These are phyloP conservation scores for Nomada ferruginata DNA, from an alignment of 2,888 invertebrate species.

Conservation along the genomic window DNA sequence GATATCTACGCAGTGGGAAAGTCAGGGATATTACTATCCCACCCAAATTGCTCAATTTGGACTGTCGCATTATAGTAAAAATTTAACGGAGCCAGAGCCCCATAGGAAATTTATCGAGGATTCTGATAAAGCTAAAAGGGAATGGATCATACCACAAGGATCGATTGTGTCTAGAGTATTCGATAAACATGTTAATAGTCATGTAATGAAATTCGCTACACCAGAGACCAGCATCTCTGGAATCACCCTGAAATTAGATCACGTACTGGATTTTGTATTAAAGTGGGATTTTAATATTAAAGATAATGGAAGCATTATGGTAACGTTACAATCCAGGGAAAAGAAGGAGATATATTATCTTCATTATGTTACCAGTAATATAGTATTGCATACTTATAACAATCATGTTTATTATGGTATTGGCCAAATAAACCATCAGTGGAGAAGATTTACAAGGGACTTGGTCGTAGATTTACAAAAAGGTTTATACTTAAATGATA, in stretches of 20 bases:
- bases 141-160: slow-evolving; percentile 91
- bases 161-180: slow-evolving; percentile 88
- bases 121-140: slow-evolving; percentile 88
- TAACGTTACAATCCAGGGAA: slow-evolving; percentile 91
- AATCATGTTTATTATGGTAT: slow-evolving; percentile 94
- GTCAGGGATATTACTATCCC: slow-evolving; percentile 97
- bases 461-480: slow-evolving; percentile 96
- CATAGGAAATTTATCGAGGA: slow-evolving; percentile 90
- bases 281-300: slow-evolving; percentile 90
- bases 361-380: slow-evolving; percentile 92
- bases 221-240: slow-evolving; percentile 89
- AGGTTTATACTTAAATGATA: slow-evolving; percentile 90
- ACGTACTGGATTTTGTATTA: slow-evolving; percentile 90
- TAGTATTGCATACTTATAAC: slow-evolving; percentile 90
- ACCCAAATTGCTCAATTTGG: slow-evolving; percentile 99
- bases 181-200: slow-evolving; percentile 86
- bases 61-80: slow-evolving; percentile 98
- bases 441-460: slow-evolving; percentile 94
- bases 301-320: slow-evolving; percentile 92
- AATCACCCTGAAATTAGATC: slow-evolving; percentile 89
- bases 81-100: slow-evolving; percentile 93
- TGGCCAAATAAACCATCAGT: slow-evolving; percentile 87
- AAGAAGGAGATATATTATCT: slow-evolving; percentile 91
- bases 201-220: slow-evolving; percentile 90
- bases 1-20: slow-evolving; percentile 98